phyloP scores from a whole-genome alignment of 2,113 vertebrate species.

The Varanus komodoensis region DNA sequence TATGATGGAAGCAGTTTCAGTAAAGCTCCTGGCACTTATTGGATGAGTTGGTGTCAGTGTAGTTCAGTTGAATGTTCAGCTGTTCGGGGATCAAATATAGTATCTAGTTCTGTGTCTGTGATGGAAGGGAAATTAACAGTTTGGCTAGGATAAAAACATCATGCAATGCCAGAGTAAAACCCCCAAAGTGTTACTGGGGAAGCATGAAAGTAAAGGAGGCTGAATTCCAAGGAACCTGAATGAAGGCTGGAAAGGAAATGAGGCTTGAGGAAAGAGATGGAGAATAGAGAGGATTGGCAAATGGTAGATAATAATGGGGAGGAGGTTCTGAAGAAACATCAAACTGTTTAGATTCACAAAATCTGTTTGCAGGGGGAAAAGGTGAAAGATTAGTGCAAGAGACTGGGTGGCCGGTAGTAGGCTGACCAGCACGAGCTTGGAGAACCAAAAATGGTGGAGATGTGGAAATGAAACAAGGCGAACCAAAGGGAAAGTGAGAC shows the following conservation, averaged over 20 bases:
- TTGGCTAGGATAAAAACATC: background rate
- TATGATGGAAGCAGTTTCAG: background rate
- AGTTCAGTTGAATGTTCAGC: background rate
- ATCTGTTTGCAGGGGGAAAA: background rate
- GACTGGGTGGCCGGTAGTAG: background rate
- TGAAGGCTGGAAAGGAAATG: background rate
- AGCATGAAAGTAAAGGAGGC: background rate
- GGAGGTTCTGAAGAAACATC: background rate
- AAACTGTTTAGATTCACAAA: background rate
- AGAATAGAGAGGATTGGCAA: background rate
- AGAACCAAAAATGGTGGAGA: too few species aligned
- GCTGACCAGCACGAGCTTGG: too few species aligned
- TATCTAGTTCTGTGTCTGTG: background rate
- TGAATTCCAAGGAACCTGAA: background rate
- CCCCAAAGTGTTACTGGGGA: background rate
- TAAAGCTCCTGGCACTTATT: background rate
- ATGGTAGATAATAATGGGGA: background rate
- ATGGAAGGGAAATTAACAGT: background rate
- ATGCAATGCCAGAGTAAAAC: background rate
- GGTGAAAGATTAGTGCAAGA: background rate
- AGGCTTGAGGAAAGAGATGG: background rate
- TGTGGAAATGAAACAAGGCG: too few species aligned
- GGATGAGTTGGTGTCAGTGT: background rate
- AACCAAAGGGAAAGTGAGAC: too few species aligned
- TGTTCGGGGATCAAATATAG: background rate